Conservation (phyloP, 2,888 invertebrate species). For the Microplitis deprimator region DNA sequence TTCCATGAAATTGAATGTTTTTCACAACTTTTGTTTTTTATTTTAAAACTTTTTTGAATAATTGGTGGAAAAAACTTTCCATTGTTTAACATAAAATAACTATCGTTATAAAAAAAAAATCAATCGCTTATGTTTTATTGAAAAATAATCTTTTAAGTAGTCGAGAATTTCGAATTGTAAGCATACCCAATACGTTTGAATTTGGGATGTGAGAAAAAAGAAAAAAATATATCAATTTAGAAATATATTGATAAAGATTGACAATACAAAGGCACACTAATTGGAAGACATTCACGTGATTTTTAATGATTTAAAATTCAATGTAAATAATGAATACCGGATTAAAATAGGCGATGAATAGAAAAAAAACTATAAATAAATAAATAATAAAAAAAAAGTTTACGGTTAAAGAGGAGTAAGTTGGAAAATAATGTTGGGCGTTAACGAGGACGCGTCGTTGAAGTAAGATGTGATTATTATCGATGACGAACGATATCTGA, state of each 20-base stretch:
- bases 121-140: too few relatives aligned
- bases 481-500: conserved; percentile 51
- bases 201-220: neutral
- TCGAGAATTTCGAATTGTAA: too few relatives aligned
- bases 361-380: conserved; percentile 11
- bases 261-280: neutral
- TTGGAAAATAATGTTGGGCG: conserved; percentile 47
- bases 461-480: conserved; percentile 60
- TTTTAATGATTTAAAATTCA: neutral
- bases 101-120: neutral
- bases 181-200: too few relatives aligned
- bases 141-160: too few relatives aligned
- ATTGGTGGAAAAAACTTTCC: neutral
- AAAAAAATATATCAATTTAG: neutral
- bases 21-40: neutral
- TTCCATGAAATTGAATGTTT: neutral
- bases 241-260: neutral
- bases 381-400: conserved; percentile 9
- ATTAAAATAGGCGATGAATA: conserved; percentile 12
- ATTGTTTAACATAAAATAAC: neutral
- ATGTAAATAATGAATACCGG: neutral
- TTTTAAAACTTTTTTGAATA: neutral
- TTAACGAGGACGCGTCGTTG: conserved; percentile 59
- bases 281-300: neutral
- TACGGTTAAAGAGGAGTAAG: too few relatives aligned